Conservation (phyloP, 2,113 vertebrate species). For the Phaetusa simplex region DNA sequence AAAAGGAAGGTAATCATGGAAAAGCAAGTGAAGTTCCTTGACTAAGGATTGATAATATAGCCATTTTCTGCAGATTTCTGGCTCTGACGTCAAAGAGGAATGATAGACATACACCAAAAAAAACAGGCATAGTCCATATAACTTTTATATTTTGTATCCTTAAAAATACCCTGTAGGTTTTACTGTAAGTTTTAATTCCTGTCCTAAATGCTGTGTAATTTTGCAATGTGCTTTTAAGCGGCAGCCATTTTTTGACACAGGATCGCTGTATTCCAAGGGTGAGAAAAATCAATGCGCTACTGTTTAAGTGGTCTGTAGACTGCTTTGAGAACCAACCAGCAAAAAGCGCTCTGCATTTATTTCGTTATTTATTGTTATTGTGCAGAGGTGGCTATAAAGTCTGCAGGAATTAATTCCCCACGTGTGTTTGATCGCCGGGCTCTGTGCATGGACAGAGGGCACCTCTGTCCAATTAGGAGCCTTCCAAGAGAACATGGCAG, state of each 20-base stretch:
- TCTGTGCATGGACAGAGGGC: not conserved
- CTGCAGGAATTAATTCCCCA: slow-evolving; percentile 17
- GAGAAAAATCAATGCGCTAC: slow-evolving; percentile 54
- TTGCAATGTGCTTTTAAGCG: not conserved
- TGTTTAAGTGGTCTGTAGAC: slow-evolving; percentile 24
- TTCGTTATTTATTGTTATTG: slow-evolving; percentile 56
- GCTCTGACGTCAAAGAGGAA: not conserved
- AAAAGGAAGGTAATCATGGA: not conserved
- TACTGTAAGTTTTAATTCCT: not conserved
- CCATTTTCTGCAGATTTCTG: not conserved
- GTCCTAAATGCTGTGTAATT: not conserved
- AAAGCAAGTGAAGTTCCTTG: not conserved
- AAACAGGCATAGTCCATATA: not conserved
- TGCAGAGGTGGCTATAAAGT: slow-evolving; percentile 48
- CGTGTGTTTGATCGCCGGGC: not conserved
- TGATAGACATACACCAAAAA: not conserved
- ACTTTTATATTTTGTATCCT: not conserved
- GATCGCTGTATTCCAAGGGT: not conserved
- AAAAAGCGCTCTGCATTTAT: slow-evolving; percentile 7
- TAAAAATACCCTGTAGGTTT: not conserved
- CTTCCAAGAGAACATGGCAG: not conserved
- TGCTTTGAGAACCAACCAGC: slow-evolving; percentile 44
- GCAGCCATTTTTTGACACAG: slow-evolving; percentile 29
- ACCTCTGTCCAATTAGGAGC: slow-evolving; percentile 20
- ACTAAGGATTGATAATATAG: not conserved